Conservation (phyloP, 2,888 invertebrate genomes). For the Sussaba pulchella region DNA sequence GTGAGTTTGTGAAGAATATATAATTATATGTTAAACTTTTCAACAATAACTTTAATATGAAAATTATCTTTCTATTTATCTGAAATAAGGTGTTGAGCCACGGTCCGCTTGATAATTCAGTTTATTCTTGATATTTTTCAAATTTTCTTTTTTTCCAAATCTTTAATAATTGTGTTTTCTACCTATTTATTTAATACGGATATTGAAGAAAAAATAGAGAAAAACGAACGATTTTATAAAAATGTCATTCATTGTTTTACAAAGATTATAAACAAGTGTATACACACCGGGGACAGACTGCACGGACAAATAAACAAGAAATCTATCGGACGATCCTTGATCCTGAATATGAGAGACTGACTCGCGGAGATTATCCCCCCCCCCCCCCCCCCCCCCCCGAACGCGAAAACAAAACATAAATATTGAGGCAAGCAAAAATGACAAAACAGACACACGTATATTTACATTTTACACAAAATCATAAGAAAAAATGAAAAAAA, state of each 20-base stretch:
- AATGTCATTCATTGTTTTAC: constrained; percentile 45
- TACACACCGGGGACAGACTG: constrained; percentile 53
- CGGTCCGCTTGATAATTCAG: too few relatives aligned
- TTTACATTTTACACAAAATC: constrained; percentile 74
- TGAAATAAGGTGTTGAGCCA: too few relatives aligned
- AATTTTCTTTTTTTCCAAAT: too few relatives aligned
- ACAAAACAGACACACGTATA: constrained; percentile 70
- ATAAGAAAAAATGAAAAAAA: constrained; percentile 37
- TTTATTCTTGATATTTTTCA: too few relatives aligned
- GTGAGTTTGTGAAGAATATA: too few relatives aligned
- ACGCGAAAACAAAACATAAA: constrained; percentile 43
- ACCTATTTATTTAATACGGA: too few relatives aligned
- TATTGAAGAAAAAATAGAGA: constrained; percentile 8
- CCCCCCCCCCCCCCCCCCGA: constrained; percentile 24
- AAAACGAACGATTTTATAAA: constrained; percentile 18
- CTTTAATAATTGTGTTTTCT: too few relatives aligned
- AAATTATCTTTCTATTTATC: too few relatives aligned
- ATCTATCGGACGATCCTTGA: too few relatives aligned
- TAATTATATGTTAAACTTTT: too few relatives aligned
- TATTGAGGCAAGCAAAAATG: constrained; percentile 15
- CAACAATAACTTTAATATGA: too few relatives aligned
- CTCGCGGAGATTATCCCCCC: constrained; percentile 5
- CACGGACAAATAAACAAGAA: too few relatives aligned
- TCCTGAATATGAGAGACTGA: constrained; percentile 45
- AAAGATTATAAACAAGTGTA: constrained; percentile 29